Percentiles rank a stretch among this genome's conserved stretches.
These are phyloP conservation scores for Muraenolepis orangiensis DNA, from an alignment of 2,797 vertebrate genomes.

Conservation along the genomic window DNA sequence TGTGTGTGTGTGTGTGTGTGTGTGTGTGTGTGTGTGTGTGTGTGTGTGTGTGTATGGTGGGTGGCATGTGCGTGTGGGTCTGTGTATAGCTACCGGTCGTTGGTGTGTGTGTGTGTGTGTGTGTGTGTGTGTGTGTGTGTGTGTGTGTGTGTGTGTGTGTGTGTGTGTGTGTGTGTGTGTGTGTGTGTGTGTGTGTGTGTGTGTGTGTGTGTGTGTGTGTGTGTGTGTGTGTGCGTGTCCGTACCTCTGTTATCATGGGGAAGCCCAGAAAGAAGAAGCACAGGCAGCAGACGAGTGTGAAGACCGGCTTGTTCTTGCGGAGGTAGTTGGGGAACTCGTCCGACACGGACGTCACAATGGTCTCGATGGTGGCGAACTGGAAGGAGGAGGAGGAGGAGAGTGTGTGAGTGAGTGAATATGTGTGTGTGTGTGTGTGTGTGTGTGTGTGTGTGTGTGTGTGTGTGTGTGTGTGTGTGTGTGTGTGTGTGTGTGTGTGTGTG, in stretches of 20 bases:
- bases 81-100: not conserved
- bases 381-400: not conserved
- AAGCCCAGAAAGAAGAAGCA: slow-evolving; percentile 94
- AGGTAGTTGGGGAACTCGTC: slow-evolving; percentile 95
- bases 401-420: not conserved
- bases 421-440: not conserved
- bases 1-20: too few species aligned
- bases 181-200: not conserved
- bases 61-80: not conserved
- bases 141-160: not conserved
- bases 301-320: slow-evolving; percentile 89
- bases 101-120: not conserved
- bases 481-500: too few species aligned
- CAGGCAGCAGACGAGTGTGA: slow-evolving; percentile 89
- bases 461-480: too few species aligned
- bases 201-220: not conserved
- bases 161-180: not conserved
- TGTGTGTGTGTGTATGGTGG: too few species aligned
- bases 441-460: too few species aligned
- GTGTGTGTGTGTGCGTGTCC: slow-evolving; percentile 7
- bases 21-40: not conserved
- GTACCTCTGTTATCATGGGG: slow-evolving; percentile 98
- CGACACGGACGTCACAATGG: slow-evolving; percentile 94
- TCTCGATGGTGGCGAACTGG: slow-evolving; percentile 98
- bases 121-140: not conserved